Evolutionary conservation across 2,113 vertebrate genomes (phyloP).

Genomic region (Galemys pyrenaicus): DNA sequence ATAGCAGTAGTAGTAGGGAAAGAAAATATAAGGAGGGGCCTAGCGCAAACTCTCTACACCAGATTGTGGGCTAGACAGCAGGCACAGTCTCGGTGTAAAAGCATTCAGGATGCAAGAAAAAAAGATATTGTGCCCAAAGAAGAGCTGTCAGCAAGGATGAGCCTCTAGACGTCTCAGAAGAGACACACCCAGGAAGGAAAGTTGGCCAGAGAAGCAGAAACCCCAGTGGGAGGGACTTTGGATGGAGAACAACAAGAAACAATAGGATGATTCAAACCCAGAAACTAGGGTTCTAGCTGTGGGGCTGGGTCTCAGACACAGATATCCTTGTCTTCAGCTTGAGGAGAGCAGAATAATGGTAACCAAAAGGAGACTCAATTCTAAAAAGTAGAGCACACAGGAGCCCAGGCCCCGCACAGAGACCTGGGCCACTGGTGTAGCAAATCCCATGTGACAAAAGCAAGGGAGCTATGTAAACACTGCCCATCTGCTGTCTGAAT

Average conservation of each 20-base stretch:
- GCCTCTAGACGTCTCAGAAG: not conserved
- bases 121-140: accelerated
- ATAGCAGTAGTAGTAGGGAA: not conserved
- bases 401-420: not conserved
- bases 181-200: not conserved
- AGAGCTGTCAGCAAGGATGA: not conserved
- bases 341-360: accelerated
- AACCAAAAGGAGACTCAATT: not conserved
- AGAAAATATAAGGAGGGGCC: not conserved
- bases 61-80: not conserved
- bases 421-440: not conserved
- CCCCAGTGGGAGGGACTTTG: too few relatives aligned
- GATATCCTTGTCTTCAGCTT: not conserved
- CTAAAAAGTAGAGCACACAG: not conserved
- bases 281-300: not conserved
- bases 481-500: not conserved
- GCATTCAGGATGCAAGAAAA: not conserved
- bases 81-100: not conserved
- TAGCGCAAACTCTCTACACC: not conserved
- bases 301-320: not conserved
- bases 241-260: not conserved
- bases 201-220: not conserved
- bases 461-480: not conserved
- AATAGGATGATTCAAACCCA: not conserved
- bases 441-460: not conserved